Evolutionary conservation across 2,113 vertebrate genomes (phyloP).

Genomic region (Rousettus leschenaultii): DNA sequence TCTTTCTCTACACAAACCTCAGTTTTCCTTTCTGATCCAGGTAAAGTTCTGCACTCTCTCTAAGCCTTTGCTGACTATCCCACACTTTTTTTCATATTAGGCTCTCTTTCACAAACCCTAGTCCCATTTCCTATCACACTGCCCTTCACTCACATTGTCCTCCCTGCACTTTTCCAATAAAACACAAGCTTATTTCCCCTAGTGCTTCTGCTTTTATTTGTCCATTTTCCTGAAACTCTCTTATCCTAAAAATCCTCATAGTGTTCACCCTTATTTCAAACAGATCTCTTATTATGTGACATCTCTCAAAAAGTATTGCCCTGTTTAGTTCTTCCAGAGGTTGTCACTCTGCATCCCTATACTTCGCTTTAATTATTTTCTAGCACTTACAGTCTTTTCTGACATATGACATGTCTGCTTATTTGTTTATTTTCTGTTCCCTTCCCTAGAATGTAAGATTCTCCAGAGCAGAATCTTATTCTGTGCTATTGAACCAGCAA

Average conservation of each 20-base stretch:
- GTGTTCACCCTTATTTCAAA: not conserved
- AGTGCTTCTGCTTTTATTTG: not conserved
- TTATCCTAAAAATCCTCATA: not conserved
- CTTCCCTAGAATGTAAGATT: not conserved
- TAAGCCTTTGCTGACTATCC: not conserved
- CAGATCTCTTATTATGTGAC: not conserved
- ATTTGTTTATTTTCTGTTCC: not conserved
- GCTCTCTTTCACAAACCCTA: not conserved
- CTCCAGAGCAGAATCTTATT: accelerated
- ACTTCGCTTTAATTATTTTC: not conserved
- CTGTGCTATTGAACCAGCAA: not conserved
- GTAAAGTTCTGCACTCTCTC: not conserved
- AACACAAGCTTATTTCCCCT: not conserved
- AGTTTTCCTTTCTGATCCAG: not conserved
- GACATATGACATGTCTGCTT: not conserved
- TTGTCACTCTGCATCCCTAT: not conserved
- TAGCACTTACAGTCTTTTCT: not conserved
- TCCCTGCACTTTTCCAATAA: not conserved
- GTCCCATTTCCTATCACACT: not conserved
- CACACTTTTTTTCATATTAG: too few species aligned
- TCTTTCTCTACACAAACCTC: not conserved
- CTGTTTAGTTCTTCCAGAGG: not conserved
- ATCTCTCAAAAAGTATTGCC: not conserved
- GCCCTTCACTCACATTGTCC: not conserved
- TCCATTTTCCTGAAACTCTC: not conserved